Evolutionary conservation across 2,888 invertebrate genomes (phyloP).

Genomic region (Hedychridium roseum): DNA sequence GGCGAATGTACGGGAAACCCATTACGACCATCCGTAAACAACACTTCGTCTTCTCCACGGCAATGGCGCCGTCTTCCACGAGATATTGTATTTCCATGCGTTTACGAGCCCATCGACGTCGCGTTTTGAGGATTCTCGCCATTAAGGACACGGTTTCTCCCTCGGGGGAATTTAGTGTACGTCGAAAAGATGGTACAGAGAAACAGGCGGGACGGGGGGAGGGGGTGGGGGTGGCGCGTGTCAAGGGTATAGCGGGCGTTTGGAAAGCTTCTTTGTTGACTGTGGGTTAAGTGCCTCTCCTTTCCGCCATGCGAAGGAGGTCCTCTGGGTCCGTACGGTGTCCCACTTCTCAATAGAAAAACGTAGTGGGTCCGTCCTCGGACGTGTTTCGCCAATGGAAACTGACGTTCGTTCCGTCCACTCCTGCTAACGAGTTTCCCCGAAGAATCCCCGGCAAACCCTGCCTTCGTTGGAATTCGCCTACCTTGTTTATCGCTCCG

Average conservation of each 20-base stretch:
- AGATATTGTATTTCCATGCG: neutral
- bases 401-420: neutral
- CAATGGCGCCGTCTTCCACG: too few relatives aligned
- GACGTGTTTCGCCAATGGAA: too few relatives aligned
- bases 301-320: conserved; percentile 15
- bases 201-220: too few relatives aligned
- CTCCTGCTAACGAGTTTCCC: neutral
- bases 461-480: too few relatives aligned
- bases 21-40: too few relatives aligned
- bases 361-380: too few relatives aligned
- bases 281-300: conserved; percentile 21
- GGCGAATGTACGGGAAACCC: too few relatives aligned
- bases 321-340: too few relatives aligned
- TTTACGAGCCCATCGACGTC: neutral
- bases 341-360: too few relatives aligned
- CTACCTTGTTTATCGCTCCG: too few relatives aligned
- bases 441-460: neutral
- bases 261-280: conserved; percentile 17
- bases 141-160: neutral
- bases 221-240: too few relatives aligned
- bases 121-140: neutral
- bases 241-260: conserved; percentile 15
- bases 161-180: conserved; percentile 2
- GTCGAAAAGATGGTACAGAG: conserved; percentile 7
- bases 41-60: too few relatives aligned